phyloP scores from a whole-genome alignment of 1,140 invertebrate species.

The Cydia fagiglandana region DNA sequence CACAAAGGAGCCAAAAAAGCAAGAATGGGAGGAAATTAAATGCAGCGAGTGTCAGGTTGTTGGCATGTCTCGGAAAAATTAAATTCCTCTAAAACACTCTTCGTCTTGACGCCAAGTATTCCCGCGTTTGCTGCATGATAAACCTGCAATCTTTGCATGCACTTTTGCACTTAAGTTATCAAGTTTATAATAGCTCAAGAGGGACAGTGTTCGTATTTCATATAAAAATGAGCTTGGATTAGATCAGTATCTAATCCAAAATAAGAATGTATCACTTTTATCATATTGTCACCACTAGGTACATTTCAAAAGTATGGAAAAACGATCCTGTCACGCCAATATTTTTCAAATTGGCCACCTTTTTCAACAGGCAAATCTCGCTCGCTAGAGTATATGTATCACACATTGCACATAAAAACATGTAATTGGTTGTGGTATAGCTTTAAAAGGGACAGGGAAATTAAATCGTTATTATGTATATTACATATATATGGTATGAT shows the following conservation, averaged over 20 bases:
- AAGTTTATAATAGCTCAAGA: background rate
- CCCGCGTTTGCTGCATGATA: constrained; percentile 16
- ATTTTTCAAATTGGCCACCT: no score
- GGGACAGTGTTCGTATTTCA: background rate
- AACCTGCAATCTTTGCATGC: background rate
- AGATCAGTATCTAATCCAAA: background rate
- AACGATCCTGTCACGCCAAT: no score
- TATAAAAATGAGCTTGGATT: background rate
- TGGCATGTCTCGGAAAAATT: constrained; percentile 54
- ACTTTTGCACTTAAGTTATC: background rate
- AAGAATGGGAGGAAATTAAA: constrained; percentile 46
- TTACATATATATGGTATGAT: no score
- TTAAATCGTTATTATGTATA: no score
- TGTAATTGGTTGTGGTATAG: no score
- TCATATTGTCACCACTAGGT: no score
- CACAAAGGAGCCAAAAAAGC: constrained; percentile 12
- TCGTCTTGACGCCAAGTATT: constrained; percentile 32
- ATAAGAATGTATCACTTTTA: no score
- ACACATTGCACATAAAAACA: no score
- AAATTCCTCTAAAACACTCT: constrained; percentile 50
- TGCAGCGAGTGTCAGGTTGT: constrained; percentile 40
- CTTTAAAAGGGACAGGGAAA: no score
- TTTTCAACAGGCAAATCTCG: no score
- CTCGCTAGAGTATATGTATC: no score
- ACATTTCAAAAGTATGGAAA: no score